A percentile compares a stretch with the other conserved stretches of the same genome.
phyloP scores from a whole-genome alignment of 2,888 invertebrate genomes.

The Tachina grossa region DNA sequence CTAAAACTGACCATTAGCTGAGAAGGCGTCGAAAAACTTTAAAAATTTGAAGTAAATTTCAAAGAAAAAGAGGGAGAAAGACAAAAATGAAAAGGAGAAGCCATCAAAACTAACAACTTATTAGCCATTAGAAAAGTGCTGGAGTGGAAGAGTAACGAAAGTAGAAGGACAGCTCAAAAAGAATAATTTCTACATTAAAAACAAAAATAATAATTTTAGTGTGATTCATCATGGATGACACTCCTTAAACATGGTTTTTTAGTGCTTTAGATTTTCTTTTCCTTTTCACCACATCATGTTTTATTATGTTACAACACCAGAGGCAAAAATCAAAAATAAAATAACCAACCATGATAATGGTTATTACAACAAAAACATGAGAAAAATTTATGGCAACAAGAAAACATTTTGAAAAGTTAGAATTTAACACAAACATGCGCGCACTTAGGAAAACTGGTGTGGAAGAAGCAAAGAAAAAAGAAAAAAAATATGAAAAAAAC shows the following conservation, averaged over 20 bases:
- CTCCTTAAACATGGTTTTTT: constrained; percentile 62
- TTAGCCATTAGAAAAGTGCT: constrained; percentile 14
- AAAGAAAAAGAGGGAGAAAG: neutral
- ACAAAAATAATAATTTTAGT: constrained; percentile 33
- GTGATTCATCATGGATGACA: constrained; percentile 67
- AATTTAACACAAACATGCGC: constrained; percentile 24
- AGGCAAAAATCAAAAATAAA: constrained; percentile 10
- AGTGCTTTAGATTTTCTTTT: neutral
- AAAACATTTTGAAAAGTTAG: constrained; percentile 27
- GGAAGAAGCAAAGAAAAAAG: neutral
- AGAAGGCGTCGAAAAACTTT: constrained; percentile 45
- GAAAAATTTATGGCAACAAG: constrained; percentile 30
- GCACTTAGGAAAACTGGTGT: neutral
- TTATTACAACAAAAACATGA: constrained; percentile 3
- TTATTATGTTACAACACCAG: constrained; percentile 42
- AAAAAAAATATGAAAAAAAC: neutral
- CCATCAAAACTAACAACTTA: constrained; percentile 17
- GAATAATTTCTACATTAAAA: constrained; percentile 31
- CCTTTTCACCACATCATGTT: constrained; percentile 38
- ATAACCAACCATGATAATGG: constrained; percentile 24
- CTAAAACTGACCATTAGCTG: neutral
- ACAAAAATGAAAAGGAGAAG: neutral
- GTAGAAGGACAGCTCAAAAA: constrained; percentile 16
- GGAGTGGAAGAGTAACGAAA: neutral
- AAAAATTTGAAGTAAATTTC: constrained; percentile 9